These are phyloP conservation scores for Delichon dasypus DNA, from an alignment of 2,797 vertebrate genomes.

Conservation along the genomic window DNA sequence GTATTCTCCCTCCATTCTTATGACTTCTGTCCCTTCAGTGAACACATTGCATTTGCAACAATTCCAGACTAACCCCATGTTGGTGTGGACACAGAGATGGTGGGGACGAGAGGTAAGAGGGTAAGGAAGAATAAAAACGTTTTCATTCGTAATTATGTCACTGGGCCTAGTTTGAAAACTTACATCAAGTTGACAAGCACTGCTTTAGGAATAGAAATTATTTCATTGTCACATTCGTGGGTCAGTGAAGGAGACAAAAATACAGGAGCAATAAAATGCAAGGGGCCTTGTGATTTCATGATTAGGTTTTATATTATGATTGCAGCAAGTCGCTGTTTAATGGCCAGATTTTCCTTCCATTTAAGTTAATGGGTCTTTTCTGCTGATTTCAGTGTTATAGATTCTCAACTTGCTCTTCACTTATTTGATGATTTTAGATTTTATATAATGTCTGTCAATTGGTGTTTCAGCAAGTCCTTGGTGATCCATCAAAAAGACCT, in stretches of 20 bases:
- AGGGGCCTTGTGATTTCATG: neutral
- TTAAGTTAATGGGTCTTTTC: neutral
- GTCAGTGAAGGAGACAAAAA: constrained; percentile 2
- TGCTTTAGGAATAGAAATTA: neutral
- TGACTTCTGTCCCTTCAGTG: neutral
- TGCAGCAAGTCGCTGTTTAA: neutral
- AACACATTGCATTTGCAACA: neutral
- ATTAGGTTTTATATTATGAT: neutral
- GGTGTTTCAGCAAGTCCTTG: constrained; percentile 26
- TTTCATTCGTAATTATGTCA: neutral
- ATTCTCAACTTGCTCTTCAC: neutral
- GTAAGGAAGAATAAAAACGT: neutral
- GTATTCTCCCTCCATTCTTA: neutral
- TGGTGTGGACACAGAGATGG: neutral
- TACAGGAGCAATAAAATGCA: neutral
- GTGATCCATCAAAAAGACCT: constrained; percentile 25
- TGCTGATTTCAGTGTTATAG: neutral
- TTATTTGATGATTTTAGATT: constrained; percentile 13
- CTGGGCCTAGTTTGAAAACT: neutral
- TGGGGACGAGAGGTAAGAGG: accelerated
- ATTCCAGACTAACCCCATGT: neutral
- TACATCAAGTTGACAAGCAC: neutral
- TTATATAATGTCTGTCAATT: constrained; percentile 19
- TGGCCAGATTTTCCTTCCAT: neutral
- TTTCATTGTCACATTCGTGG: neutral